Evolutionary conservation across 92 coral and sea anemone genomes (phyloP).

Genomic region (Epizoanthus rinbou): DNA sequence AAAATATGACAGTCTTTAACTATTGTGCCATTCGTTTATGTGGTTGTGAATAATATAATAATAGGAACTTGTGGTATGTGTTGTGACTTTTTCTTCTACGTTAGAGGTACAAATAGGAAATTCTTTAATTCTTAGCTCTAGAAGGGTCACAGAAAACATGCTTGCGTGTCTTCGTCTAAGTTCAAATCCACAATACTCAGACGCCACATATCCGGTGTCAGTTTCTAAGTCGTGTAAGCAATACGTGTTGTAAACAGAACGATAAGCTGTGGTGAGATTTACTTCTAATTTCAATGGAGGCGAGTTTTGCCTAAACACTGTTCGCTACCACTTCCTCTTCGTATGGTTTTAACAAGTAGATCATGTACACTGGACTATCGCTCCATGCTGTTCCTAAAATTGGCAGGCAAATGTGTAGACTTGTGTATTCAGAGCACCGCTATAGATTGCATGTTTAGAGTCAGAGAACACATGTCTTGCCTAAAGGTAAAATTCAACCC

Average conservation of each 20-base stretch:
- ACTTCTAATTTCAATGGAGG: background rate
- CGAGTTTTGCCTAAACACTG: constrained; percentile 1
- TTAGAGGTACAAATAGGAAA: background rate
- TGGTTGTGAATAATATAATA: background rate
- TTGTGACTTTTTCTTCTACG: background rate
- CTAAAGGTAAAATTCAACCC: constrained; percentile 7
- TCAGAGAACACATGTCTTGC: constrained; percentile 16
- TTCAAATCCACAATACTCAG: constrained; percentile 7
- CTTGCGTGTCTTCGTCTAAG: constrained; percentile 23
- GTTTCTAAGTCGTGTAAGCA: constrained; percentile 38
- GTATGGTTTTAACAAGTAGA: background rate
- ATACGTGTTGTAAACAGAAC: constrained; percentile 9
- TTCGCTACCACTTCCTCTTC: background rate
- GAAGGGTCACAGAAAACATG: constrained; percentile 28
- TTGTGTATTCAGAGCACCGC: background rate
- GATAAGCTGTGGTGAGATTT: constrained; percentile 5
- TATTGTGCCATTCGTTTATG: too few species aligned
- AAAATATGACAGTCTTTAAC: too few species aligned
- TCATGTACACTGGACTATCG: background rate
- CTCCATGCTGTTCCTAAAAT: constrained; percentile 18
- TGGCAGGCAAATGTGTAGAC: background rate
- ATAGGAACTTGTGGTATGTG: background rate
- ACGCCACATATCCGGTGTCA: constrained; percentile 37
- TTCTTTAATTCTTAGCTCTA: background rate
- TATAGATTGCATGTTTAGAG: constrained; percentile 19